Conservation (phyloP, 2,888 invertebrate genomes). For the Masnerella sp. region DNA sequence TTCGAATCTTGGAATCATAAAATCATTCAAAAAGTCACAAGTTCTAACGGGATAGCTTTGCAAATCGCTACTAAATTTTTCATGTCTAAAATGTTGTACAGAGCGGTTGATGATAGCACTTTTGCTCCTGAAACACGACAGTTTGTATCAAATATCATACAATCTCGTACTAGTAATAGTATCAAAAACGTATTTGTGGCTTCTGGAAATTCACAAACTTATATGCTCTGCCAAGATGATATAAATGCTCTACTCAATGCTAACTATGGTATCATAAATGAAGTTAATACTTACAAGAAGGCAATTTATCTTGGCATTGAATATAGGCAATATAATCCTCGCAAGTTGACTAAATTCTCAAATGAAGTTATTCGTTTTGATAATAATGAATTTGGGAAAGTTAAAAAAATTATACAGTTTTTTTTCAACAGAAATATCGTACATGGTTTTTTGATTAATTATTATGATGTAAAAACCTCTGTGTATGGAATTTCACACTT, state of each 20-base stretch:
- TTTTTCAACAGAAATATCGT: background rate
- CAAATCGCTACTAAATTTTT: constrained; percentile 13
- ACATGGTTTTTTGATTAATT: background rate
- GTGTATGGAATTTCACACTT: background rate
- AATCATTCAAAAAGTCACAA: background rate
- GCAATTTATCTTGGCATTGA: background rate
- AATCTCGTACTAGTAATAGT: background rate
- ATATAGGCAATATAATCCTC: background rate
- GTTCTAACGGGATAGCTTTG: background rate
- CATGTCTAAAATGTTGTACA: background rate
- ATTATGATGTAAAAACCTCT: background rate
- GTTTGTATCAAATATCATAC: background rate
- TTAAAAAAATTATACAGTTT: background rate
- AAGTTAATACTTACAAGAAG: background rate
- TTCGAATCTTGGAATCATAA: constrained; percentile 32
- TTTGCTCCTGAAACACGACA: background rate
- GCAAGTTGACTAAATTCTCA: background rate
- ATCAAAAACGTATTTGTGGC: background rate
- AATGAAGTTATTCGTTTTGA: background rate
- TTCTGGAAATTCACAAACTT: background rate
- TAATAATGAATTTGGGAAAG: background rate
- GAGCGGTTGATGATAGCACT: background rate
- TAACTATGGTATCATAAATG: background rate
- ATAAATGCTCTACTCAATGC: background rate
- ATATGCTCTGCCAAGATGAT: background rate